Conservation (phyloP, 2,113 vertebrate genomes). For the Dicerorhinus sumatrensis region DNA sequence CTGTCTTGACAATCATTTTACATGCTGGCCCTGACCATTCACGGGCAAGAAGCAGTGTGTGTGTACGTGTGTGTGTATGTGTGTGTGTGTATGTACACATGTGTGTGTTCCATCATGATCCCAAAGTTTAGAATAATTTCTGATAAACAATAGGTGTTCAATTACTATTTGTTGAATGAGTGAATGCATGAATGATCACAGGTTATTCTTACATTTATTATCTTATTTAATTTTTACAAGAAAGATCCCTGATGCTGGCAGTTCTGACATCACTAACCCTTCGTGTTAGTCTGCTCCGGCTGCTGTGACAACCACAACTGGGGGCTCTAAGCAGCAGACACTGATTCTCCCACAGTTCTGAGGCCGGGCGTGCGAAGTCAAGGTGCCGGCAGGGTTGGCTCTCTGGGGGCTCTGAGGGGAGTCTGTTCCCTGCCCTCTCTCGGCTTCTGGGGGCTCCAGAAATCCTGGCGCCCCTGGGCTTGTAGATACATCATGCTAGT, state of each 20-base stretch:
- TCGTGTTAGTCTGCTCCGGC: no score
- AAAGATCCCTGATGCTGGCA: no score
- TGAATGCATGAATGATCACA: neutral
- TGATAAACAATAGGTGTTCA: neutral
- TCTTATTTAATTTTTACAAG: neutral
- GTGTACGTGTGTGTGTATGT: neutral
- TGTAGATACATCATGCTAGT: neutral
- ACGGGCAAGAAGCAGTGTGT: rapidly evolving
- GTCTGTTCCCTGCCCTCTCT: neutral
- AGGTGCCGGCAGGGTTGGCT: neutral
- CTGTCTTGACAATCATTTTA: neutral
- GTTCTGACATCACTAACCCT: rapidly evolving
- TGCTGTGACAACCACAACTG: rapidly evolving
- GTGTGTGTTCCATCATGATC: neutral
- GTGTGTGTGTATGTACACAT: no score
- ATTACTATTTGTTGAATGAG: neutral
- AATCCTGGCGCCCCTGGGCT: neutral
- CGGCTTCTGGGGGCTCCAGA: rapidly evolving
- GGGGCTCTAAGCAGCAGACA: neutral
- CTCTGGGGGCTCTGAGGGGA: neutral
- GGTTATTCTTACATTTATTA: no score
- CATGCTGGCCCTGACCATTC: no score
- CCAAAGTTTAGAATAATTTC: neutral
- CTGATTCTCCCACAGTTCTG: neutral
- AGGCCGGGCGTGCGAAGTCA: neutral